Percentiles rank a stretch among this genome's conserved stretches.
These are phyloP conservation scores for Rhinoderma darwinii DNA, from an alignment of 2,113 vertebrate species.

Conservation along the genomic window DNA sequence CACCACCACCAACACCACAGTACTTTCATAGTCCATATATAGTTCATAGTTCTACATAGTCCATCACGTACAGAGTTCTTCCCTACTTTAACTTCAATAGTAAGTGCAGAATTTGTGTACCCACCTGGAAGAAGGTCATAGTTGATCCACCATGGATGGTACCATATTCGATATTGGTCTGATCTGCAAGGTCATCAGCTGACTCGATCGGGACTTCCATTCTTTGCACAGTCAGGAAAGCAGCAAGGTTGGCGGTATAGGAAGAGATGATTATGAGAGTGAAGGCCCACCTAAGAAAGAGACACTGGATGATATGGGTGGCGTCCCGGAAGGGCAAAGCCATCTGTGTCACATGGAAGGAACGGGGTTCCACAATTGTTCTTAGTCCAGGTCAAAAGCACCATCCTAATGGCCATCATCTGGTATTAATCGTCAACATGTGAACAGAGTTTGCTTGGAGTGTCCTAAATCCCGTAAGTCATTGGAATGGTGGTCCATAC, in stretches of 20 bases:
- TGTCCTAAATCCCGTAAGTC: neutral
- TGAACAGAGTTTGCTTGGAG: too few species aligned
- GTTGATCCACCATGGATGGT: conserved; percentile 93
- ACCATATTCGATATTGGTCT: conserved; percentile 94
- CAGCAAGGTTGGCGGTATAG: conserved; percentile 93
- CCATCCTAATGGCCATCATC: too few species aligned
- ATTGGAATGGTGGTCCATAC: conserved; percentile 56
- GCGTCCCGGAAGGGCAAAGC: neutral
- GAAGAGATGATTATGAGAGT: conserved; percentile 97
- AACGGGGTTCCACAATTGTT: neutral
- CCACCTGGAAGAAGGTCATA: conserved; percentile 96
- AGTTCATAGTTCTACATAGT: too few species aligned
- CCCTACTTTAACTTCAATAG: neutral
- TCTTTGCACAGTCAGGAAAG: conserved; percentile 91
- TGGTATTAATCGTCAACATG: too few species aligned
- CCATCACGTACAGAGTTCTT: too few species aligned
- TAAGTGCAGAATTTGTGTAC: neutral
- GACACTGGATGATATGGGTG: neutral
- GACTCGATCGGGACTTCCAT: conserved; percentile 95
- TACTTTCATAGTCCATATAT: too few species aligned
- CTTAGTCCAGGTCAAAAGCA: neutral
- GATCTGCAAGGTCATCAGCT: conserved; percentile 87
- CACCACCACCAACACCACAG: too few species aligned
- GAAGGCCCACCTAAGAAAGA: conserved; percentile 87
- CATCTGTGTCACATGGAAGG: neutral